Evolutionary conservation across 2,888 invertebrate genomes (phyloP).

Genomic region (Pasiphila rectangulata): DNA sequence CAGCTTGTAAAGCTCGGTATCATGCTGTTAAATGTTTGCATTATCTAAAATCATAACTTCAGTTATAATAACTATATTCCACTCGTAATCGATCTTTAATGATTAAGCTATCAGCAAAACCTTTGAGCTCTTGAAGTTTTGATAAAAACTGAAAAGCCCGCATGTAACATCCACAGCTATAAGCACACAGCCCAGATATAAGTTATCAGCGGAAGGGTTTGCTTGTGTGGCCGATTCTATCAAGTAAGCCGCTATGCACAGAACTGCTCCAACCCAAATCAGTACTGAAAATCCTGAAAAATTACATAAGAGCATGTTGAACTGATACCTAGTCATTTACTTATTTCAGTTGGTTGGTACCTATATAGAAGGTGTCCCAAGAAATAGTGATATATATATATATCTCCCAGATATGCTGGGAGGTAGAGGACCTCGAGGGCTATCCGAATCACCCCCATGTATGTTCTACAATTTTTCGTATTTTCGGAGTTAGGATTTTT

Average conservation of each 20-base stretch:
- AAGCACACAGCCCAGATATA: constrained; percentile 96
- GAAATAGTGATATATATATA: too few species aligned
- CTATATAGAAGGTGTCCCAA: too few species aligned
- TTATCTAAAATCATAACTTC: constrained; percentile 83
- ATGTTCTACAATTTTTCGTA: too few species aligned
- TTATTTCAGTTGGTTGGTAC: too few species aligned
- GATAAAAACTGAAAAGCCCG: constrained; percentile 98
- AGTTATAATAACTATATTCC: background rate
- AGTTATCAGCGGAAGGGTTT: constrained; percentile 94
- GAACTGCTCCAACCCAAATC: constrained; percentile 87
- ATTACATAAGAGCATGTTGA: too few species aligned
- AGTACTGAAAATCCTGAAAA: constrained; percentile 87
- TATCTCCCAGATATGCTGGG: too few species aligned
- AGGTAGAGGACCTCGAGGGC: too few species aligned
- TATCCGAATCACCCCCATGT: too few species aligned
- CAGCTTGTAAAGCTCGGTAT: constrained; percentile 95
- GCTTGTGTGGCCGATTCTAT: constrained; percentile 89
- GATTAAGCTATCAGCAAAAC: too few species aligned
- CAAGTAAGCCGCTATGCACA: constrained; percentile 83
- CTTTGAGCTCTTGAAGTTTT: constrained; percentile 96
- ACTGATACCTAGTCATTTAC: too few species aligned
- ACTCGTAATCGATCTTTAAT: too few species aligned
- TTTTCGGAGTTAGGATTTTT: too few species aligned
- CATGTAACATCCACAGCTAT: constrained; percentile 96
- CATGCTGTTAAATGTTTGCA: constrained; percentile 99